Evolutionary conservation across 2,797 vertebrate species (phyloP).

Genomic region (Hemitrygon akajei): DNA sequence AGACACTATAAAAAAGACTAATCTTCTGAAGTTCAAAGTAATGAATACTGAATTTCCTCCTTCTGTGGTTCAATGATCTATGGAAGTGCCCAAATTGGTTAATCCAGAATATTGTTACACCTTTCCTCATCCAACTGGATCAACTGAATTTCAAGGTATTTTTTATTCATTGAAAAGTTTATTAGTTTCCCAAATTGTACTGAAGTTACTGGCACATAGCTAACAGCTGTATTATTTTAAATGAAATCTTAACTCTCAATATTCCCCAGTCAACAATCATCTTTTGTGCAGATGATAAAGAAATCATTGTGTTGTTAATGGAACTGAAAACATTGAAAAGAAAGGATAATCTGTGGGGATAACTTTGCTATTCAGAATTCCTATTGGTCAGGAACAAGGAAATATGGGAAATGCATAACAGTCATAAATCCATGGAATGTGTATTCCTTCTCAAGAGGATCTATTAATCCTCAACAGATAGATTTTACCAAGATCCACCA

Average conservation of each 20-base stretch:
- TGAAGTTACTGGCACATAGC: neutral
- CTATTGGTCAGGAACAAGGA: neutral
- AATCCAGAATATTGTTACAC: neutral
- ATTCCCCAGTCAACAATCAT: neutral
- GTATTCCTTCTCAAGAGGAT: neutral
- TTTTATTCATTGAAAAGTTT: neutral
- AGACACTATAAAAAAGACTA: neutral
- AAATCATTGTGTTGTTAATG: neutral
- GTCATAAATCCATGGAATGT: neutral
- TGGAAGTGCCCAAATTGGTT: neutral
- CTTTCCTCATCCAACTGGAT: neutral
- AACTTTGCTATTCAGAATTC: neutral
- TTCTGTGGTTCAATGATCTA: neutral
- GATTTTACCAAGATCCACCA: neutral
- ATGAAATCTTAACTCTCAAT: neutral
- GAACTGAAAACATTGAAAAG: neutral
- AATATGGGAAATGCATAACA: neutral
- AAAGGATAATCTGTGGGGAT: neutral
- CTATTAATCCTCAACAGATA: neutral
- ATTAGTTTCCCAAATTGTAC: neutral
- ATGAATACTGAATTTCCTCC: neutral
- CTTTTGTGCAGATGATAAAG: neutral
- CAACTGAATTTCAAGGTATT: neutral
- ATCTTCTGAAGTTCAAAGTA: neutral
- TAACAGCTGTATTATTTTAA: neutral